Evolutionary conservation across 2,113 vertebrate species (phyloP).

Genomic region (Bostrychus sinensis): DNA sequence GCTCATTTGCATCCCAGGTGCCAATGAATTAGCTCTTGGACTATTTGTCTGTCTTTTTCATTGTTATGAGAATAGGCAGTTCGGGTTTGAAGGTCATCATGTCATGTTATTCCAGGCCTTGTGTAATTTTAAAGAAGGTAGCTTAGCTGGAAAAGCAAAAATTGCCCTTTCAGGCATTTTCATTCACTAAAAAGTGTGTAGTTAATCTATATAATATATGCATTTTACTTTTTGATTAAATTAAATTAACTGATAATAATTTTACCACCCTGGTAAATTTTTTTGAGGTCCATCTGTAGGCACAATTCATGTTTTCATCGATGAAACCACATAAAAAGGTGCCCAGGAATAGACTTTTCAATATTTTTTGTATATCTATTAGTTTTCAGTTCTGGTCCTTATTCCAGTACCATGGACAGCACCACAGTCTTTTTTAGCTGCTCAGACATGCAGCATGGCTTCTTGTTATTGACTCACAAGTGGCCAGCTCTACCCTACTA

Average conservation of each 20-base stretch:
- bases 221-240: no score
- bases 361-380: no score
- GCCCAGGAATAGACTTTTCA: not conserved
- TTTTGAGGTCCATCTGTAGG: no score
- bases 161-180: no score
- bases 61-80: constrained; percentile 18
- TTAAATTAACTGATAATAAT: no score
- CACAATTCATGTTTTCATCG: no score
- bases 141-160: constrained; percentile 15
- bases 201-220: no score
- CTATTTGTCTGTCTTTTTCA: constrained; percentile 1
- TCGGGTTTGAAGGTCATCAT: no score
- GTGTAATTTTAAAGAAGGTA: constrained; percentile 15
- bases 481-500: not conserved
- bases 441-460: not conserved
- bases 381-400: not conserved
- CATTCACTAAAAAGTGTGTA: no score
- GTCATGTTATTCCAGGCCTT: constrained; percentile 37
- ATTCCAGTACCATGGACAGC: constrained; percentile 63
- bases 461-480: not conserved
- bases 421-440: not conserved
- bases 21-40: constrained; percentile 24
- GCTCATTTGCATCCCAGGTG: constrained; percentile 53
- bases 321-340: no score
- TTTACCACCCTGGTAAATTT: no score